Percentiles rank a stretch among this genome's conserved stretches.
phyloP scores from a whole-genome alignment of 2,888 invertebrate genomes.

The Pandemis corylana region DNA sequence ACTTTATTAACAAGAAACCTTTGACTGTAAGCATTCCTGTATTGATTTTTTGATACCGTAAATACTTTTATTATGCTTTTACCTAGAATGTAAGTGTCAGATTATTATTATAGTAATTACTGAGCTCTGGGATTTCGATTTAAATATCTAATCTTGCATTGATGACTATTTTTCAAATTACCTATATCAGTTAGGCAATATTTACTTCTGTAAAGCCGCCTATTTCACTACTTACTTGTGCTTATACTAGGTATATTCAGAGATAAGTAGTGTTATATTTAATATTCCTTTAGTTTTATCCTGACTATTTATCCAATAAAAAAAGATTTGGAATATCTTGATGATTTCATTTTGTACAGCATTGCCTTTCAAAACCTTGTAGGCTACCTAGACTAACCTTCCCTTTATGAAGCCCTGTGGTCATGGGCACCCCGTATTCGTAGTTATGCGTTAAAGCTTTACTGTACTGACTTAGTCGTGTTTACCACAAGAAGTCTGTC shows the following conservation, averaged over 20 bases:
- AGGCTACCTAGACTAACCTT: too few species aligned
- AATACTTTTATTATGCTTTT: not conserved
- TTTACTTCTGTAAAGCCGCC: slow-evolving; percentile 71
- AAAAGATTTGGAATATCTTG: not conserved
- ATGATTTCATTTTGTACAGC: not conserved
- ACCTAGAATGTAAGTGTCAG: slow-evolving; percentile 34
- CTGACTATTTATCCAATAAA: slow-evolving; percentile 2
- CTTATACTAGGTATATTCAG: slow-evolving; percentile 77
- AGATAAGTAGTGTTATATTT: slow-evolving; percentile 65
- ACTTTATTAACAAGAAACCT: slow-evolving; percentile 10
- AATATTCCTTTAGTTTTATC: not conserved
- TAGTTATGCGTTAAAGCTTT: too few species aligned
- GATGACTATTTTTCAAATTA: not conserved
- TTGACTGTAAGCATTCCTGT: slow-evolving; percentile 21
- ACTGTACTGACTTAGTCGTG: too few species aligned
- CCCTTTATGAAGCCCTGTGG: too few species aligned
- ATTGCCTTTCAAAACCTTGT: not conserved
- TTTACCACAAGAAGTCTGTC: too few species aligned
- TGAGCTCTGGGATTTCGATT: not conserved
- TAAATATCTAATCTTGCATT: not conserved
- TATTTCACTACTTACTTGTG: slow-evolving; percentile 75
- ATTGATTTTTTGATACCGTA: not conserved
- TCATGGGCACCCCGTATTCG: too few species aligned
- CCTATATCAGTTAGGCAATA: slow-evolving; percentile 49
- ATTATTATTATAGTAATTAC: slow-evolving; percentile 34